Conservation (phyloP, 2,113 vertebrate genomes). For the Thryonomys swinderianus region DNA sequence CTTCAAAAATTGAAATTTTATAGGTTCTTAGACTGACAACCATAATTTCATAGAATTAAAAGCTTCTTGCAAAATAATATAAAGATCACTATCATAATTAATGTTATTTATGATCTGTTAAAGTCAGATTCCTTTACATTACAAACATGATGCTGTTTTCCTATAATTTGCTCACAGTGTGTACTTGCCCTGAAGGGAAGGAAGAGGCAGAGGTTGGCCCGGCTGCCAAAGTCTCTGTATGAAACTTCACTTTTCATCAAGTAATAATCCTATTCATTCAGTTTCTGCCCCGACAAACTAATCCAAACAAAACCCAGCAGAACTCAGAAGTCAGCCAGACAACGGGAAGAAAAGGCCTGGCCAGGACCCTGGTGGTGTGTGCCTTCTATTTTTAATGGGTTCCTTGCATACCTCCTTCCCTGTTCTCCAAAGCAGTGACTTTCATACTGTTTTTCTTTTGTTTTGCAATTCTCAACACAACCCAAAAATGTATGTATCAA, state of each 20-base stretch:
- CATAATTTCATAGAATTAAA: not conserved
- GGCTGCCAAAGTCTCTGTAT: not conserved
- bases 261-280: not conserved
- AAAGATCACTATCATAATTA: slow-evolving; percentile 35
- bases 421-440: not conserved
- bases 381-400: not conserved
- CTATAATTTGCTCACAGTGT: not conserved
- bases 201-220: not conserved
- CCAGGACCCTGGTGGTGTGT: not conserved
- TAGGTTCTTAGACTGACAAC: slow-evolving; percentile 9
- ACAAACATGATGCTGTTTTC: not conserved
- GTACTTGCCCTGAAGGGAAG: not conserved
- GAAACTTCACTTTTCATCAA: not conserved
- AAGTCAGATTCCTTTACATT: slow-evolving; percentile 32
- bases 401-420: not conserved
- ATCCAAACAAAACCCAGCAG: slow-evolving; percentile 31
- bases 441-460: not conserved
- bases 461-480: not conserved
- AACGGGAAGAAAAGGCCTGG: not conserved
- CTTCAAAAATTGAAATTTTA: not conserved
- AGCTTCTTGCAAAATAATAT: not conserved
- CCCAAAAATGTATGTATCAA: not conserved
- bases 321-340: not conserved
- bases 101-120: slow-evolving; percentile 17
- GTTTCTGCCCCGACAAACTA: not conserved